These are phyloP conservation scores for Xanthia icteritia DNA, from an alignment of 2,888 invertebrate species.

Conservation along the genomic window DNA sequence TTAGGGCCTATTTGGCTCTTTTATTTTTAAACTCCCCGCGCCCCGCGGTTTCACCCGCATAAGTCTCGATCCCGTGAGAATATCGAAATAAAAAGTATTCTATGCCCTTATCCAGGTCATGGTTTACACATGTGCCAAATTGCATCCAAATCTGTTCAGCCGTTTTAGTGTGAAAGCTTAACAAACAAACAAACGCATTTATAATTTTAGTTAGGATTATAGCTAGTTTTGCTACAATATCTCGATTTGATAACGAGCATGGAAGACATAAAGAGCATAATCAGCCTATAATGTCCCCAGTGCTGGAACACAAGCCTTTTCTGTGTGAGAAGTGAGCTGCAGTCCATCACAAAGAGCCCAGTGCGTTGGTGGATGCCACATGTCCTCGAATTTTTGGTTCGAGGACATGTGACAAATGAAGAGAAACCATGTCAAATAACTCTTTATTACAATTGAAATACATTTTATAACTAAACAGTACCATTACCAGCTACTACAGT, in stretches of 20 bases:
- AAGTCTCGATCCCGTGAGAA: no score
- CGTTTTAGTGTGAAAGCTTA: no score
- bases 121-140: no score
- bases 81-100: no score
- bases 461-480: conserved; percentile 20
- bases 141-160: no score
- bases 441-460: conserved; percentile 47
- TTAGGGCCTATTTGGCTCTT: not conserved
- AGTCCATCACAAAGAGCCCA: not conserved
- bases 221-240: no score
- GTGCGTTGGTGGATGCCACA: not conserved
- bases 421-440: conserved; percentile 6
- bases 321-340: not conserved
- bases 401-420: not conserved
- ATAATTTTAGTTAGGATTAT: no score
- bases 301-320: not conserved
- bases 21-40: no score
- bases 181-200: no score
- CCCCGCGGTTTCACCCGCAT: no score
- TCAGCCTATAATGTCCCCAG: not conserved
- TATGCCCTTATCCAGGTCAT: no score
- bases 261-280: not conserved
- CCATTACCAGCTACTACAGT: conserved; percentile 5
- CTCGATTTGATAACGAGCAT: not conserved
- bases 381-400: not conserved